A percentile compares a stretch with the other conserved stretches of the same genome.
Conservation (phyloP, 1,140 invertebrate species). For the Hypsibius dujardini region DNA sequence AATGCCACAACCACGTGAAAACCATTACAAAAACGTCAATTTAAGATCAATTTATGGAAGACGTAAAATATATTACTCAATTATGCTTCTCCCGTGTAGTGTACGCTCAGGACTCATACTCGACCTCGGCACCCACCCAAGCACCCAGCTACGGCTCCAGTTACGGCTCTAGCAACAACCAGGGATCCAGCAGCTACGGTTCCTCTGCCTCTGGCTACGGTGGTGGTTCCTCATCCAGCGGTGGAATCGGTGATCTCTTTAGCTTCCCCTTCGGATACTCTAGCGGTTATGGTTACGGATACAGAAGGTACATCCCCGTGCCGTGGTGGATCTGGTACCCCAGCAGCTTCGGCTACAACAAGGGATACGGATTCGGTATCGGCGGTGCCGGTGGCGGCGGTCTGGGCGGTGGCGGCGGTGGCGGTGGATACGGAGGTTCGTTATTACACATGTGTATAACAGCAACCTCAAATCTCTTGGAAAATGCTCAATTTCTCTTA, state of each 20-base stretch:
- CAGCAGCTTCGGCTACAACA: slow-evolving; percentile 16
- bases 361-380: slow-evolving; percentile 10
- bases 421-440: background rate
- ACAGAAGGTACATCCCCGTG: slow-evolving; percentile 17
- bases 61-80: background rate
- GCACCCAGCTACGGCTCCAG: background rate
- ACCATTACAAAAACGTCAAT: too few species aligned
- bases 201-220: background rate
- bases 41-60: background rate
- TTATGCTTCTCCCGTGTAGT: background rate
- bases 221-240: slow-evolving; percentile 1
- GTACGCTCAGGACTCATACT: background rate
- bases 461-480: too few species aligned
- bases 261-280: slow-evolving; percentile 17
- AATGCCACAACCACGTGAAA: too few species aligned
- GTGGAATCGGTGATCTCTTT: slow-evolving; percentile 4
- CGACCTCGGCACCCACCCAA: background rate
- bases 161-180: slow-evolving; percentile 3
- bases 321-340: slow-evolving; percentile 17
- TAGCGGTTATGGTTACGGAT: slow-evolving; percentile 16
- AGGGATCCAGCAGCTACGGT: background rate
- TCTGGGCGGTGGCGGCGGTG: background rate
- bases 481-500: too few species aligned
- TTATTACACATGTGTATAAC: too few species aligned
- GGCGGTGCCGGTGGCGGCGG: background rate